Evolutionary conservation across 2,797 vertebrate species (phyloP).

Genomic region (Syncerus caffer): DNA sequence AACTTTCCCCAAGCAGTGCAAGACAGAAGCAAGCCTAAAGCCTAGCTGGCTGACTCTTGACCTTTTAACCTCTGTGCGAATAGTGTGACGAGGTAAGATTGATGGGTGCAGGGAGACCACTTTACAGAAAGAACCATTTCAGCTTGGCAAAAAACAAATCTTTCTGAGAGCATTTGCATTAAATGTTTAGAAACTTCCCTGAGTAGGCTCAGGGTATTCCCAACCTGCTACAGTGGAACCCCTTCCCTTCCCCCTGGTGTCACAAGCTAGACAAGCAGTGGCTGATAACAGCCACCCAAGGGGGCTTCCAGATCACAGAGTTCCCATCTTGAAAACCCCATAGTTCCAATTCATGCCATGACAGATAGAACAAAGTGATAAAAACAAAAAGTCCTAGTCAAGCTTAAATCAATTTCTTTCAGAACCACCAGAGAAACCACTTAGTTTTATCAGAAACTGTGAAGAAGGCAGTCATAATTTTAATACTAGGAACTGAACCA

Average conservation of each 20-base stretch:
- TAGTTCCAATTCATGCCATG: not conserved
- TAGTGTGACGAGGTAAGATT: not conserved
- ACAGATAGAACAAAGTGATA: not conserved
- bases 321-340: not conserved
- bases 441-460: not conserved
- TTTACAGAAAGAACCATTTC: not conserved
- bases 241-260: not conserved
- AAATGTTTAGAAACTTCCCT: not conserved
- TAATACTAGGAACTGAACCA: not conserved
- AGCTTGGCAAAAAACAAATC: not conserved
- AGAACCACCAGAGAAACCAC: not conserved
- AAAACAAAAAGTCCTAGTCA: not conserved
- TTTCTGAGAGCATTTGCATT: not conserved
- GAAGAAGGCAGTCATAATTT: not conserved
- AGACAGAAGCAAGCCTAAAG: not conserved
- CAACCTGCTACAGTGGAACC: not conserved
- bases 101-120: not conserved
- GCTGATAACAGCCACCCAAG: not conserved
- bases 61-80: not conserved
- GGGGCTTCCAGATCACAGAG: not conserved
- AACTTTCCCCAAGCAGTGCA: not conserved
- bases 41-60: not conserved
- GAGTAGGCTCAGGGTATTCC: not conserved
- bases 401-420: not conserved
- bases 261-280: not conserved